These are phyloP conservation scores for Saccostrea echinata DNA, from an alignment of 1,140 invertebrate species.

Conservation along the genomic window DNA sequence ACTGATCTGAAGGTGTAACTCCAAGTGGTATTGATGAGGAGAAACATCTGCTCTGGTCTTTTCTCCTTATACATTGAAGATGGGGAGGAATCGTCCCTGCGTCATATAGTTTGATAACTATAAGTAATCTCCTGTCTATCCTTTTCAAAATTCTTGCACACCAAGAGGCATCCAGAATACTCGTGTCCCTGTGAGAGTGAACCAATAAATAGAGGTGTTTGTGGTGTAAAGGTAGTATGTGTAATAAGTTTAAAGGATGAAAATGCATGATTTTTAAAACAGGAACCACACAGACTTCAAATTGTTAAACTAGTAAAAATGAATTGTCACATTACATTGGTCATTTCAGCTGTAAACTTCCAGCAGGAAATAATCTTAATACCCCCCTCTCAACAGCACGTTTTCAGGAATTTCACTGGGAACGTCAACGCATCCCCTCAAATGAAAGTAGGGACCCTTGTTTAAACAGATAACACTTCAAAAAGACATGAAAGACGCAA, in stretches of 20 bases:
- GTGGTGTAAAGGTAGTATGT: background rate
- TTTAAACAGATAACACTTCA: background rate
- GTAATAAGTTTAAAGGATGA: background rate
- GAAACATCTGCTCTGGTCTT: too few relatives aligned
- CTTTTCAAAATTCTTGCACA: too few relatives aligned
- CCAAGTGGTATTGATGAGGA: background rate
- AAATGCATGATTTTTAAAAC: background rate
- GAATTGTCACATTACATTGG: background rate
- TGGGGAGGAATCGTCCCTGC: too few relatives aligned
- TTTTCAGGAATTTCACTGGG: background rate
- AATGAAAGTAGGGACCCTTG: background rate
- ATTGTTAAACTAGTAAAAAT: background rate
- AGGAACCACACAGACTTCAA: background rate
- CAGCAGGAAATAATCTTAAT: background rate
- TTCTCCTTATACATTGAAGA: background rate
- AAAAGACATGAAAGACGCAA: background rate
- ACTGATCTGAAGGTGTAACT: background rate
- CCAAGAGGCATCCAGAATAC: too few relatives aligned
- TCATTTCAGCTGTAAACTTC: conserved; percentile 6
- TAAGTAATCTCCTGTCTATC: too few relatives aligned
- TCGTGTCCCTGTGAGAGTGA: too few relatives aligned
- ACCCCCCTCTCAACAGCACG: background rate
- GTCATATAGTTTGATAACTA: too few relatives aligned
- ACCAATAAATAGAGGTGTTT: background rate
- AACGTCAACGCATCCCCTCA: background rate